Evolutionary conservation across 2,113 vertebrate species (phyloP).

Genomic region (Paracyprichromis sp.): DNA sequence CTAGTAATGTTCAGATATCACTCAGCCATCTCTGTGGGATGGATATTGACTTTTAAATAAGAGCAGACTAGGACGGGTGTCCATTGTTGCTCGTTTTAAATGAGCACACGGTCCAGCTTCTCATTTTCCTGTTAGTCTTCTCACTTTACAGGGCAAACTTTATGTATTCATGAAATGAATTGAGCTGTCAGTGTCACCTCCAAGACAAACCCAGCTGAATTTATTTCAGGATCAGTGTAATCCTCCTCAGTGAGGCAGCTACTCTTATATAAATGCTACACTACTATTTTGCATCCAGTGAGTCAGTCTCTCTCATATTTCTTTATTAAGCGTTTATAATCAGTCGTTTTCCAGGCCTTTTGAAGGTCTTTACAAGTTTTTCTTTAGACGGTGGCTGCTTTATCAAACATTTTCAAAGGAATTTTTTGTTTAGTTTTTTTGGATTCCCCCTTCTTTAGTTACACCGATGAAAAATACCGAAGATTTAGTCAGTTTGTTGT

Average conservation of each 20-base stretch:
- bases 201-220: not conserved
- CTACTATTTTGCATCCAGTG: not conserved
- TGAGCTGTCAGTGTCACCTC: not conserved
- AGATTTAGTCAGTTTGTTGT: not conserved
- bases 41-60: slow-evolving; percentile 17
- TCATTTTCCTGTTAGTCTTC: not conserved
- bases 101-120: not conserved
- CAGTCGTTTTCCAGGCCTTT: not conserved
- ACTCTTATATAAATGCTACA: not conserved
- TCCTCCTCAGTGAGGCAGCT: not conserved
- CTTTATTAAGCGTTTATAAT: not conserved
- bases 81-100: not conserved
- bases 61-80: not conserved
- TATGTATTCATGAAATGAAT: not conserved
- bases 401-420: not conserved
- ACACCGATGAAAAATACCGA: not conserved
- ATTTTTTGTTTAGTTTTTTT: not conserved
- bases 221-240: not conserved
- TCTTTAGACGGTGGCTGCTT: not conserved
- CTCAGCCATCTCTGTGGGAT: not conserved
- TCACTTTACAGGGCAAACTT: not conserved
- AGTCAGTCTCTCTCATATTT: not conserved
- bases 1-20: not conserved
- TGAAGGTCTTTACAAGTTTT: not conserved
- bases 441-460: not conserved